These are phyloP conservation scores for Ochropleura leucogaster DNA, from an alignment of 2,888 invertebrate genomes.

Conservation along the genomic window DNA sequence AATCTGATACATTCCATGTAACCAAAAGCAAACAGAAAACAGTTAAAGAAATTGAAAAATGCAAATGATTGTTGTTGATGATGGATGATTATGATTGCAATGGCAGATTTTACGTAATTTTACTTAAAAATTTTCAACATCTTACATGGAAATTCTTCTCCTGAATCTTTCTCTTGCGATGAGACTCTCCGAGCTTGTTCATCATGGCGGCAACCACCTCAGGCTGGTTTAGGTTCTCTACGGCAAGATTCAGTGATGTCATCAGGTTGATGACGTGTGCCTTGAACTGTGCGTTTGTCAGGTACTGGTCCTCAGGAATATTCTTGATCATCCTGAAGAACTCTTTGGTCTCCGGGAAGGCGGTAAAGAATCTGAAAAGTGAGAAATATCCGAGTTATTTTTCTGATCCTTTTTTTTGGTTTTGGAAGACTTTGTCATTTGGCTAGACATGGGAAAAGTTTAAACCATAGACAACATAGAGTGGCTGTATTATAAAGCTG, in stretches of 20 bases:
- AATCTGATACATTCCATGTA: background rate
- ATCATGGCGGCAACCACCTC: slow-evolving; percentile 86
- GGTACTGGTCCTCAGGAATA: slow-evolving; percentile 79
- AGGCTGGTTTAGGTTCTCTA: slow-evolving; percentile 83
- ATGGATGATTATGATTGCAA: too few species aligned
- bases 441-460: background rate
- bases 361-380: slow-evolving; percentile 78
- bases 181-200: slow-evolving; percentile 86
- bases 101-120: background rate
- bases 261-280: slow-evolving; percentile 88
- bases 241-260: slow-evolving; percentile 82
- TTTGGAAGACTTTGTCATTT: background rate
- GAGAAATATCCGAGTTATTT: background rate
- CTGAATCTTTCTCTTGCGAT: slow-evolving; percentile 79
- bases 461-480: background rate
- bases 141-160: slow-evolving; percentile 83
- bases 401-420: background rate
- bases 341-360: slow-evolving; percentile 83
- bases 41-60: too few species aligned
- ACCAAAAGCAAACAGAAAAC: too few species aligned
- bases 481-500: background rate
- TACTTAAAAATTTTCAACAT: slow-evolving; percentile 10
- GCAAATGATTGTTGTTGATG: too few species aligned
- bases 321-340: slow-evolving; percentile 85
- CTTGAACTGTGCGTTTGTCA: slow-evolving; percentile 84